These are phyloP conservation scores for Parotia lawesii DNA, from an alignment of 2,113 vertebrate genomes.

Conservation along the genomic window DNA sequence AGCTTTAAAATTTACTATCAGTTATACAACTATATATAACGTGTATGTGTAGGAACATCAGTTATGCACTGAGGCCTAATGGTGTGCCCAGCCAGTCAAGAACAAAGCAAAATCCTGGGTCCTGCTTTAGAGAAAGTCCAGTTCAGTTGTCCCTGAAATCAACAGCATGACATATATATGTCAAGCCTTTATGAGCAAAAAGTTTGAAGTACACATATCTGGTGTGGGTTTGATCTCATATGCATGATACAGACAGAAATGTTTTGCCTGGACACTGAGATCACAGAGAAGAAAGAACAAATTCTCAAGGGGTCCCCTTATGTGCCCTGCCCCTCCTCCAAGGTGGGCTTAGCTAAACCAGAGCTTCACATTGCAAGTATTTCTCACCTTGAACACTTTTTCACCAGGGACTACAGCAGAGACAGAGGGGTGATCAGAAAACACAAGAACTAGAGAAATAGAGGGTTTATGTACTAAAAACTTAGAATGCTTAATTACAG, in stretches of 20 bases:
- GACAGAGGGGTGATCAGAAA: not conserved
- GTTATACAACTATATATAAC: not conserved
- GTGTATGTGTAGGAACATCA: too few species aligned
- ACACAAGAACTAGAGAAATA: not conserved
- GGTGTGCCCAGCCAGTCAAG: not conserved
- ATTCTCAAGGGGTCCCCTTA: not conserved
- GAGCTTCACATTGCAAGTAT: not conserved
- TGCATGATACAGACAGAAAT: not conserved
- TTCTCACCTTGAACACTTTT: not conserved
- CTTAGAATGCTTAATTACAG: not conserved
- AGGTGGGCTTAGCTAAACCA: not conserved
- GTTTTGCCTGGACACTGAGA: not conserved
- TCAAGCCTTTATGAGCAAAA: not conserved
- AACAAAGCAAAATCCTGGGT: not conserved
- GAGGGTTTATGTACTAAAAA: not conserved
- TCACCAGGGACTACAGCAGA: not conserved
- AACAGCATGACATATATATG: not conserved
- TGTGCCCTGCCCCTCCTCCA: not conserved
- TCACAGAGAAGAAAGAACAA: not conserved
- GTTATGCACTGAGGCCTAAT: not conserved
- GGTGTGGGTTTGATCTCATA: not conserved
- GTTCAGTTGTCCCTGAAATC: not conserved
- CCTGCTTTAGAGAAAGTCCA: not conserved
- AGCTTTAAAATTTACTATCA: not conserved
- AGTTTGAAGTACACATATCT: not conserved